Evolutionary conservation across 2,888 invertebrate genomes (phyloP).

Genomic region (Palloptera scutellata): DNA sequence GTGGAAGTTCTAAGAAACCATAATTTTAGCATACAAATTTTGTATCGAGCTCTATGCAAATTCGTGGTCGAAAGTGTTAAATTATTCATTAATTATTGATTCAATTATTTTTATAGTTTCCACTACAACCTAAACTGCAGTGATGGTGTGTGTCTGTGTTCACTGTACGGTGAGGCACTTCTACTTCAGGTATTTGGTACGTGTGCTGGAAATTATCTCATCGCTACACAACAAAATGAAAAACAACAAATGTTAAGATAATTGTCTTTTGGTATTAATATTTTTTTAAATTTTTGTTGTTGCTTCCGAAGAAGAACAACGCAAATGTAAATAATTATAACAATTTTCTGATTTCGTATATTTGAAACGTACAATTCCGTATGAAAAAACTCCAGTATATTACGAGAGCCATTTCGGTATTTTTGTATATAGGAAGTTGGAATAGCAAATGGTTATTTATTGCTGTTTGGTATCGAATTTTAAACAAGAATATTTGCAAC

Average conservation of each 20-base stretch:
- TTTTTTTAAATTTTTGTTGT: background rate
- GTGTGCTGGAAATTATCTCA: slow-evolving; percentile 24
- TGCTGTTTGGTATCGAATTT: slow-evolving; percentile 18
- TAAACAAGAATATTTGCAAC: slow-evolving; percentile 41
- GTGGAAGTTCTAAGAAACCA: too few relatives aligned
- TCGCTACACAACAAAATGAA: background rate
- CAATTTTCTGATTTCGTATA: too few relatives aligned
- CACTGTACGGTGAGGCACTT: too few relatives aligned
- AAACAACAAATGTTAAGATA: background rate
- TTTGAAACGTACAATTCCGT: slow-evolving; percentile 22
- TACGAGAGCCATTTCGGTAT: slow-evolving; percentile 32
- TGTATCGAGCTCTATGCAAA: too few relatives aligned
- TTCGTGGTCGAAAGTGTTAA: too few relatives aligned
- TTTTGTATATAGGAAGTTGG: slow-evolving; percentile 26
- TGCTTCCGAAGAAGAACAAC: slow-evolving; percentile 24
- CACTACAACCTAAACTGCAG: too few relatives aligned
- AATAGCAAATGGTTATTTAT: slow-evolving; percentile 14
- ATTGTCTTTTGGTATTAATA: slow-evolving; percentile 11
- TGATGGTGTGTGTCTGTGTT: too few relatives aligned
- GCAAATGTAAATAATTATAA: slow-evolving; percentile 31
- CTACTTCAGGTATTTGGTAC: slow-evolving; percentile 8
- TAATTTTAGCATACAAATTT: too few relatives aligned
- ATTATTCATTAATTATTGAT: too few relatives aligned
- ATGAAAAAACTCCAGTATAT: slow-evolving; percentile 35
- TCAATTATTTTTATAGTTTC: too few relatives aligned